These are phyloP conservation scores for Drosophila punjabiensis DNA, from an alignment of 1,140 invertebrate species.

Conservation along the genomic window DNA sequence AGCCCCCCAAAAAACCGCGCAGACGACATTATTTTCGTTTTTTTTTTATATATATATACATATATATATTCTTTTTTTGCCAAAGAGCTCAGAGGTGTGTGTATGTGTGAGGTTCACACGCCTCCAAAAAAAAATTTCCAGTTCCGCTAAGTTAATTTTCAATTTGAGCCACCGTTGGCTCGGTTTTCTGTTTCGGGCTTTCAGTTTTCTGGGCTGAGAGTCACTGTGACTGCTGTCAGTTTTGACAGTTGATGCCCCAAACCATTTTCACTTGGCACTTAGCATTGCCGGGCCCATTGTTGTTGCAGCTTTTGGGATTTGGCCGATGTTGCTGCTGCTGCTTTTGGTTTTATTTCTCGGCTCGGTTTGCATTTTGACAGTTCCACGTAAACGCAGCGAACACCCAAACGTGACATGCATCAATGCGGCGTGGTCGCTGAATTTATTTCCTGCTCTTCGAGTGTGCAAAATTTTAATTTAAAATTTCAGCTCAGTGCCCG, in stretches of 20 bases:
- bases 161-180: constrained; percentile 73
- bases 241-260: constrained; percentile 82
- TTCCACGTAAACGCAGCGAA: constrained; percentile 77
- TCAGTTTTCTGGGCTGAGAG: constrained; percentile 29
- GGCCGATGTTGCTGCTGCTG: constrained; percentile 11
- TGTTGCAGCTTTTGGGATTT: constrained; percentile 59
- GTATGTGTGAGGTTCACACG: constrained; percentile 64
- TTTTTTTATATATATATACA: not conserved
- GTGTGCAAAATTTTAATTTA: constrained; percentile 83
- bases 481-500: constrained; percentile 51
- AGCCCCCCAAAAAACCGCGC: constrained; percentile 16
- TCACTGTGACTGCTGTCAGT: constrained; percentile 68
- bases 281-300: constrained; percentile 65
- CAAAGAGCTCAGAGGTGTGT: constrained; percentile 10
- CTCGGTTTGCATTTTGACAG: constrained; percentile 76
- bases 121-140: constrained; percentile 65
- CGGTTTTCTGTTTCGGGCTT: constrained; percentile 23
- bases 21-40: constrained; percentile 59
- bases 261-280: constrained; percentile 82
- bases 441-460: constrained; percentile 80
- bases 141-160: constrained; percentile 84
- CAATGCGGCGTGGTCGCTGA: constrained; percentile 70
- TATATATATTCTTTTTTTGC: not conserved
- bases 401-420: constrained; percentile 79
- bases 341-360: constrained; percentile 12